Conservation (phyloP, 2,113 vertebrate species). For the Periophthalmus modestus region DNA sequence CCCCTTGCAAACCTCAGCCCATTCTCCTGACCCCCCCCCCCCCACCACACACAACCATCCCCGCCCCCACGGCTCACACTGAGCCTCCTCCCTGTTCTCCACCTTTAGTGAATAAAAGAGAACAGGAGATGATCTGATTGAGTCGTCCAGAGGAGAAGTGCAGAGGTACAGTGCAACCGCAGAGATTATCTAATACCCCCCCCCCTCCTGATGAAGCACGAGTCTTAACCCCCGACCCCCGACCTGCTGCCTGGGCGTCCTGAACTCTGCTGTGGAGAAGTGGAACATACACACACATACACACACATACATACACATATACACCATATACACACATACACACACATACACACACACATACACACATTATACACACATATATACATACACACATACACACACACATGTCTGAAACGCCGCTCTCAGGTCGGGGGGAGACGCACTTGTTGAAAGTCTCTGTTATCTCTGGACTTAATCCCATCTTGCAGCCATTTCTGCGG, state of each 20-base stretch:
- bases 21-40: constrained; percentile 4
- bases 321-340: background rate
- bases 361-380: no score
- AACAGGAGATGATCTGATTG: constrained; percentile 70
- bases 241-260: constrained; percentile 28
- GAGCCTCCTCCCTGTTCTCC: constrained; percentile 54
- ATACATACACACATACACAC: no score
- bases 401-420: constrained; percentile 32
- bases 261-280: constrained; percentile 32
- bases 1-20: constrained; percentile 1
- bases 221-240: constrained; percentile 50
- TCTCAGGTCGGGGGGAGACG: constrained; percentile 26
- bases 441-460: constrained; percentile 29
- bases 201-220: constrained; percentile 67
- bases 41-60: constrained; percentile 23
- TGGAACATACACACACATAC: background rate
- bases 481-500: constrained; percentile 32
- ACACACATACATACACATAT: constrained; percentile 5
- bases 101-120: constrained; percentile 65
- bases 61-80: constrained; percentile 38
- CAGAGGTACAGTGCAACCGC: constrained; percentile 70
- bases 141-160: constrained; percentile 62
- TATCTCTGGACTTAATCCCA: constrained; percentile 36
- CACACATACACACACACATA: constrained; percentile 11
- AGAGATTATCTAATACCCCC: constrained; percentile 76